Base-by-base conservation (phyloP, 2,113 vertebrate species). In the Ciconia stormi region DNA sequence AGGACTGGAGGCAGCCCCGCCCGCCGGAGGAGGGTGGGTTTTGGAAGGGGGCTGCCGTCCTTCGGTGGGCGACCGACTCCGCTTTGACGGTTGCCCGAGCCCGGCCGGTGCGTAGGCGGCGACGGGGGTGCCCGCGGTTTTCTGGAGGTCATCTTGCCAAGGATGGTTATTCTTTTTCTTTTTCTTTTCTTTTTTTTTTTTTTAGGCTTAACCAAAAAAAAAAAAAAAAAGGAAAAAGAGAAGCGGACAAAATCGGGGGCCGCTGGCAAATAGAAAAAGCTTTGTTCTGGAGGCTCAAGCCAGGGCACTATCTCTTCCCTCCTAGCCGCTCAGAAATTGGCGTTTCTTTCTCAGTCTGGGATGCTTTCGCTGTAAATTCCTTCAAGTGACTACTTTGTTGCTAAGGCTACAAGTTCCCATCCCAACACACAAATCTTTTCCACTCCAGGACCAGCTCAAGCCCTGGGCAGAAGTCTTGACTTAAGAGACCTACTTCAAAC, bases 291-390 rank as follows among this genome's bases (percentile, higher is more conserved):
- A 71, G 55, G 40, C 80, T 97, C 83, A 88, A 77, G 79, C 61
- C 63, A 70, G 63, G 73, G 55, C 42, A 72, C 80, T 81, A 65
- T 85, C 94, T 82, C 53, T 86, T 79, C 30, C 30, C 29, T 73
- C 14, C 40, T 65, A n/a, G 55, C 80, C 81, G 66, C 85, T 88
- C 87, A 87, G 96, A 94, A 97, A 91, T 84, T 87, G 89, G 27
- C 61, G 50, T 97, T 97, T 95, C 95, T 94, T 86, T 83, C 84
- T 82, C 89, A 93, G 86, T 73, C 92, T 92, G 85, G 86, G 97
- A 96, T 96, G 96, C 86, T 98, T 96, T 93, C 66, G 74, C 97
- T 94, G 90, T 96, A 97, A 96, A 98, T 98, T 98, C 97, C 97
- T 98, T 90, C 84, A 96, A 95, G 95, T 92, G 95, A 97, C 96